Base-by-base conservation (phyloP, 2,113 vertebrate species). In the Lucifuga dentata region DNA sequence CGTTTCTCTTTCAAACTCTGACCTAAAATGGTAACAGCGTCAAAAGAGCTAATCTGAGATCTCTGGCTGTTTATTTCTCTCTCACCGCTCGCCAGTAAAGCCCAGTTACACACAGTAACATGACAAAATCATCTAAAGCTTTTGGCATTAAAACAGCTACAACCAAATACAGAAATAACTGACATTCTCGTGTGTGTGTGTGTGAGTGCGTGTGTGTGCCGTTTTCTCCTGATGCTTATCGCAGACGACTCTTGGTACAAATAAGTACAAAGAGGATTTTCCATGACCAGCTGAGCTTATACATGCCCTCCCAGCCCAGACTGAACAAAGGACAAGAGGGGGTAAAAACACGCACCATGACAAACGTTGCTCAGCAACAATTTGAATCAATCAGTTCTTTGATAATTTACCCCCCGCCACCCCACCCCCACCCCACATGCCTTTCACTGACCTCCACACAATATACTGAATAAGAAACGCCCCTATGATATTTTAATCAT, bases 11-110 rank as follows among this genome's bases (percentile, higher is more conserved):
- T 68, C 58, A 57, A 82, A 83, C 53, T 78, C 11, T 85, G 73
- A 80, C 90, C 90, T 81, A 88, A 91, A 89, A 91, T 85, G 90
- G 86, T 88, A 87, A 89, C 32, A 69, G 57, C 73, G 45, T 65
- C 67, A 74, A 78, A 70, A 76, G n/a, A 48, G 60, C 24, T 2
- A 64, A 53, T 62, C 69, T 32, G 52, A 68, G 62, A 70, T 67
- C 76, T 68, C 75, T 74, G 55, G 76, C 49, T 72, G 73, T 90
- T 88, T 89, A 76, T 86, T 81, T 79, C 60, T 68, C 55, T 76
- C 58, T 48, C 49, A 45, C 23, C 32, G 23, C 62, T 61, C 81
- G 81, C 78, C 78, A 82, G 57, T 61, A 61, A 85, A 75, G 40
- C 67, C 40, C 57, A 56, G 65, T 59, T 68, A 49, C 60, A 16